Percentiles rank a stretch among this genome's conserved stretches.
Evolutionary conservation across 2,113 vertebrate genomes (phyloP).

Genomic region (Morone chrysops): DNA sequence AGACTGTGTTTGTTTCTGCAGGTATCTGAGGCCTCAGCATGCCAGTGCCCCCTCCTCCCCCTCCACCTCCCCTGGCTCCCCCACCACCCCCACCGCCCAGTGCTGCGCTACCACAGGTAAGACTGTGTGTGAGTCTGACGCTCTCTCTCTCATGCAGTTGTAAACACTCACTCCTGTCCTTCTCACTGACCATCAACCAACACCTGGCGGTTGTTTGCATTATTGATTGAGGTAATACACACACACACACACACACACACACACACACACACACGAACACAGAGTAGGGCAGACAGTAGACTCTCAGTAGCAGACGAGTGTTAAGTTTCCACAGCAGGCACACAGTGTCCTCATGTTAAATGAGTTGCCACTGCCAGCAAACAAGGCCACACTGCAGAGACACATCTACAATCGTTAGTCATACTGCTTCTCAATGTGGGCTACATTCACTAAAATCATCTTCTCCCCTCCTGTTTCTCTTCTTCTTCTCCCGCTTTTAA

Average conservation of each 20-base stretch:
- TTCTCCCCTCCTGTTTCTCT: not conserved
- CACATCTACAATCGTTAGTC: slow-evolving; percentile 2
- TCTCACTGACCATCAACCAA: slow-evolving; percentile 46
- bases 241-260: slow-evolving; percentile 37
- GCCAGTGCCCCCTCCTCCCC: slow-evolving; percentile 72
- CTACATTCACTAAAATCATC: not conserved
- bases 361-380: slow-evolving; percentile 32
- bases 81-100: slow-evolving; percentile 64
- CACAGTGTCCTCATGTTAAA: slow-evolving; percentile 58
- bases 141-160: slow-evolving; percentile 34
- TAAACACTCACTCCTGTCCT: slow-evolving; percentile 28
- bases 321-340: slow-evolving; percentile 66
- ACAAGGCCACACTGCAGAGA: slow-evolving; percentile 18
- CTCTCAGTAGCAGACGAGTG: slow-evolving; percentile 61
- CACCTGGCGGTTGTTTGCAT: slow-evolving; percentile 73
- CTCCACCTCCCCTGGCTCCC: slow-evolving; percentile 58
- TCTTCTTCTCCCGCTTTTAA: not conserved
- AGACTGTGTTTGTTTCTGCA: slow-evolving; percentile 33
- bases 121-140: not conserved
- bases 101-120: slow-evolving; percentile 71
- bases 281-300: slow-evolving; percentile 39
- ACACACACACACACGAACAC: slow-evolving; percentile 21
- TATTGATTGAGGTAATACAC: slow-evolving; percentile 72
- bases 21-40: slow-evolving; percentile 65
- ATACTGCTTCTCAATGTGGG: not conserved